Base-by-base conservation (phyloP, 92 coral and sea anemone species). In the Micromussa lordhowensis region DNA sequence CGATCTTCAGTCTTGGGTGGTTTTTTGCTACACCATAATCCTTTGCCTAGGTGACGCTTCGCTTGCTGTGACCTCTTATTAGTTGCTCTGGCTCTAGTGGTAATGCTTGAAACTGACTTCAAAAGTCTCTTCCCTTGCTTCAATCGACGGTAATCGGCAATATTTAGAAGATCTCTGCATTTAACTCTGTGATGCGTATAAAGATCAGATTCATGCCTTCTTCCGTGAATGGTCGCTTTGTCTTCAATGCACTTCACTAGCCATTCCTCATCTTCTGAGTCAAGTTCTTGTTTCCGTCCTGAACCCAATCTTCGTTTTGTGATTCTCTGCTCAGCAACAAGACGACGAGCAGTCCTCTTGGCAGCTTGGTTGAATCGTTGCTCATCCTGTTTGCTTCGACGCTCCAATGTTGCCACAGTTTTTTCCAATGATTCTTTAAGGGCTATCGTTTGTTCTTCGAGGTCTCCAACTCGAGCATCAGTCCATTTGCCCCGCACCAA, bases 241-340 rank as follows among this genome's bases (percentile, higher is more conserved):
- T 92, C 92, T 32, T 92, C 95, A 49, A 81, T 87, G 75, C 91
- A 85, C 75, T 92, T 82, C 28, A 77, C 95, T 15, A 92, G 49
- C 81, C 86, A 92, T 66, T 92, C 93, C 75, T 92, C 92, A 82
- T 92, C 89, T 58, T 85, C 92, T 9, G 89, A 86, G 75, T 89
- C 95, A 26, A 92, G 86, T 68, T 80, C 78, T 68, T 58, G 90
- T 89, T 89, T 89, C 34, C 86, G 64, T 59, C 90, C 91, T 38
- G 93, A 30, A 75, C 93, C 86, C 32, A 92, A 86, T 6, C 83
- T 92, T 69, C 93, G 86, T 40, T 68, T 34, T 82, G 89, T 92
- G 44, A 86, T 82, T 66, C 88, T 82, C 68, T 89, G 88, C 36
- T 89, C 83, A 29, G 82, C 92, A 85, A 78, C 85, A 24, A 92